Base-by-base conservation (phyloP, 2,888 invertebrate species). In the Girardia tigrina region DNA sequence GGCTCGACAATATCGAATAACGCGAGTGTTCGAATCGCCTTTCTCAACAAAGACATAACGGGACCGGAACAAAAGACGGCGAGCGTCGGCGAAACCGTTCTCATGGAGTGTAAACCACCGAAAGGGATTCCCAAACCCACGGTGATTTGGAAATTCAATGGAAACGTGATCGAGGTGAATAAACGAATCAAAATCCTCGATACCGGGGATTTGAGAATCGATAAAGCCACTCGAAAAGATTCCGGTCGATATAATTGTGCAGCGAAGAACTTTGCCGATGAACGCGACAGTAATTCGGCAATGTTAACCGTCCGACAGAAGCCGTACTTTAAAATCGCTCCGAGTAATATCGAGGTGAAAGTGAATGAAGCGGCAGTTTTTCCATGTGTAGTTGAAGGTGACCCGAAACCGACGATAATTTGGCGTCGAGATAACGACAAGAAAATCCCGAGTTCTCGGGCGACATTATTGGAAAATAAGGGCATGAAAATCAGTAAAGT, bases 361-460 rank as follows among this genome's bases (percentile, higher is more conserved):
- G 73, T 76, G 26, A 73, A 73, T 75, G 76, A 74, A 29, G 76
- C 29, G 74, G 76, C 75, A 6, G 72, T 75, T 1, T 76, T 76
- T 75, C 28, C 56, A 20, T 76, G 76, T 76, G 42, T 76, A 8
- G 76, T 29, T 20, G 42, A 76, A 26, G 76, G 76, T 2, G 76
- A 76, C 23, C 76, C 74, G 12, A 74, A 74, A 23, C 75, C 76
- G 27, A 42, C 36, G 6, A 76, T 76, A 23, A 23, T 29, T n/a
- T 76, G 76, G 76, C 42, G 71, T 16, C 28, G 75, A 28, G 75
- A 75, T 26, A 71, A 75, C 71, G 29, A 71, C n/a, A 70, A 75
- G 70, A 70, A 71, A 75, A 70, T 75, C 28, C 70, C 71, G 1
- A 29, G 29, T 16, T n/a, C 23, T 26, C 12, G 75, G 29, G 70